Evolutionary conservation across 2,888 invertebrate species (phyloP).

Genomic region (Octonoba sinensis): DNA sequence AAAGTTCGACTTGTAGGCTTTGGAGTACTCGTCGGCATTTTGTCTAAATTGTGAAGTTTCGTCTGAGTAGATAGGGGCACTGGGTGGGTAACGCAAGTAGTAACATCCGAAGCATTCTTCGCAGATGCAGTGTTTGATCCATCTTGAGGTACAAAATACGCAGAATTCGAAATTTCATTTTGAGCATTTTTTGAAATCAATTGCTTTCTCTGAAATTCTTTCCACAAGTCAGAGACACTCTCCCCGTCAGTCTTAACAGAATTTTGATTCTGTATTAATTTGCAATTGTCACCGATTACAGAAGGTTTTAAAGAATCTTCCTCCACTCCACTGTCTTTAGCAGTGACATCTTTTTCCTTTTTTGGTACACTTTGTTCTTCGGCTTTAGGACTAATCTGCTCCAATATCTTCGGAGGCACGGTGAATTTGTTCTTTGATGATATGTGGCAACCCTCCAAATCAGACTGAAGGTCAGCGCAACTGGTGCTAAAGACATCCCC

Average conservation of each 20-base stretch:
- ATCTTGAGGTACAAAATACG: slow-evolving; percentile 15
- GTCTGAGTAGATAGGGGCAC: slow-evolving; percentile 36
- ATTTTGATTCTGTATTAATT: slow-evolving; percentile 13
- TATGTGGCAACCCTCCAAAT: slow-evolving; percentile 40
- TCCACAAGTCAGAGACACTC: slow-evolving; percentile 65
- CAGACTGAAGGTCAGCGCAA: slow-evolving; percentile 58
- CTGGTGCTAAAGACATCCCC: slow-evolving; percentile 66
- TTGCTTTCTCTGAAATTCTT: slow-evolving; percentile 64
- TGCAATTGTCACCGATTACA: slow-evolving; percentile 1
- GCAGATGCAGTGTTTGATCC: not conserved
- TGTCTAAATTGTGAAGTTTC: slow-evolving; percentile 51
- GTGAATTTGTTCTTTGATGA: slow-evolving; percentile 57
- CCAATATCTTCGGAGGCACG: slow-evolving; percentile 50
- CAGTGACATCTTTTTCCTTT: slow-evolving; percentile 14
- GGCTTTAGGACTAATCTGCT: slow-evolving; percentile 50
- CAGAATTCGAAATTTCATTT: slow-evolving; percentile 12
- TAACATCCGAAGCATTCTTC: slow-evolving; percentile 1
- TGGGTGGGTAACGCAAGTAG: slow-evolving; percentile 17
- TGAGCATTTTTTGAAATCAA: slow-evolving; percentile 25
- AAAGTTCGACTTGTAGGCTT: slow-evolving; percentile 33
- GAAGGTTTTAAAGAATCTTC: slow-evolving; percentile 53
- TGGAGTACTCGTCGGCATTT: slow-evolving; percentile 64
- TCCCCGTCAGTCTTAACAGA: slow-evolving; percentile 31
- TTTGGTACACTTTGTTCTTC: slow-evolving; percentile 35
- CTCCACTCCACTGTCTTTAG: slow-evolving; percentile 14